These are phyloP conservation scores for Mimas tiliae DNA, from an alignment of 2,888 invertebrate species.

Conservation along the genomic window DNA sequence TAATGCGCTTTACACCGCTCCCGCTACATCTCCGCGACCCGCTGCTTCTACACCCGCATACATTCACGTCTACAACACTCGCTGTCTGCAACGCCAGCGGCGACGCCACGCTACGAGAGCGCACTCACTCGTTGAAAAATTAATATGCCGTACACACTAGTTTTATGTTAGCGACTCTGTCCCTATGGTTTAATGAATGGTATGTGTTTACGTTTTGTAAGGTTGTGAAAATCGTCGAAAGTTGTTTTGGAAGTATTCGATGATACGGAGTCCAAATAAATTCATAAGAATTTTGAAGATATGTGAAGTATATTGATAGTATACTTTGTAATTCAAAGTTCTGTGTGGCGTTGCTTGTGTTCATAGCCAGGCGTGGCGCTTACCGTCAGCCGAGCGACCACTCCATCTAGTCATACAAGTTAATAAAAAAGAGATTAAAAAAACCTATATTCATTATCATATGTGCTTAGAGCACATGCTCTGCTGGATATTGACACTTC, in stretches of 20 bases:
- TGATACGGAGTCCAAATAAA: background rate
- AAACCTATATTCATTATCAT: no score
- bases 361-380: no score
- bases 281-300: no score
- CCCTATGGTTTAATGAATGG: constrained; percentile 31
- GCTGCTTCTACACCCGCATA: background rate
- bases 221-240: background rate
- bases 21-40: background rate
- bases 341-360: no score
- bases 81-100: constrained; percentile 73
- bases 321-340: no score
- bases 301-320: no score
- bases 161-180: constrained; percentile 24
- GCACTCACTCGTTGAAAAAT: constrained; percentile 68
- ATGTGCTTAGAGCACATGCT: no score
- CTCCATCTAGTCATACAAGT: no score
- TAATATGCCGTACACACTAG: constrained; percentile 57
- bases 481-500: no score
- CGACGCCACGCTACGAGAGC: constrained; percentile 69
- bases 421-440: no score
- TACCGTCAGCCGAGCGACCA: no score
- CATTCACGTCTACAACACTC: constrained; percentile 64
- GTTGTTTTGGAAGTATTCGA: background rate
- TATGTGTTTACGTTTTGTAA: background rate
- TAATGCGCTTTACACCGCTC: background rate